Evolutionary conservation across 2,797 vertebrate species (phyloP).

Genomic region (Rousettus madagascariensis): DNA sequence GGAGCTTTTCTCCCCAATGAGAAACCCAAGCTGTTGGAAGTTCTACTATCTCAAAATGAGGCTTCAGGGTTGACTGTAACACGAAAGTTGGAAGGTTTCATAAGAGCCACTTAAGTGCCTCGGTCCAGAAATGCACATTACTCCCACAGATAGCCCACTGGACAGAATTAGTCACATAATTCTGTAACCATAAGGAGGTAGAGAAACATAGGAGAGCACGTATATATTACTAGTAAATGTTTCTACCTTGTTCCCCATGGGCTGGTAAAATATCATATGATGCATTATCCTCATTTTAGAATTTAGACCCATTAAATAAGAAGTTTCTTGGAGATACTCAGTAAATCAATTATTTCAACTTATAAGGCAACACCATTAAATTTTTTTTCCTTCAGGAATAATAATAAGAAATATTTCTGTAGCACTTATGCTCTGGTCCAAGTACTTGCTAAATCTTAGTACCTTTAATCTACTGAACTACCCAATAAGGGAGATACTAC

Average conservation of each 20-base stretch:
- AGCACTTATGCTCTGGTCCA: neutral
- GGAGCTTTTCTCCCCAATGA: neutral
- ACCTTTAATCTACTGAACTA: neutral
- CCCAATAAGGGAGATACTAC: neutral
- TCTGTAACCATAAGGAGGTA: neutral
- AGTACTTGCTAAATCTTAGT: neutral
- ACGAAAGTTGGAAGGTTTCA: neutral
- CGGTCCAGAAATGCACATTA: neutral
- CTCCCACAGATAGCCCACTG: neutral
- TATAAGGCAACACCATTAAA: neutral
- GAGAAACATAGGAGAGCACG: neutral
- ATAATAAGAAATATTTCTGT: neutral
- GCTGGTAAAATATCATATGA: neutral
- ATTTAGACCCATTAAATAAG: neutral
- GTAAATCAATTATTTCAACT: slow-evolving; percentile 9
- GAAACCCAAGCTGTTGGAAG: neutral
- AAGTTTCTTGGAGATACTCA: neutral
- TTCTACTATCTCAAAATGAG: neutral
- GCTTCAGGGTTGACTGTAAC: neutral
- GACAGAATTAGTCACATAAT: neutral
- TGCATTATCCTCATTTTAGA: neutral
- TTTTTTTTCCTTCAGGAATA: neutral
- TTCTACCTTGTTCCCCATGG: neutral
- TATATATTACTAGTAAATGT: neutral
- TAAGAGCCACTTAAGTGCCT: neutral